Base-by-base conservation (phyloP, 2,888 invertebrate genomes). In the Papilio protenor region DNA sequence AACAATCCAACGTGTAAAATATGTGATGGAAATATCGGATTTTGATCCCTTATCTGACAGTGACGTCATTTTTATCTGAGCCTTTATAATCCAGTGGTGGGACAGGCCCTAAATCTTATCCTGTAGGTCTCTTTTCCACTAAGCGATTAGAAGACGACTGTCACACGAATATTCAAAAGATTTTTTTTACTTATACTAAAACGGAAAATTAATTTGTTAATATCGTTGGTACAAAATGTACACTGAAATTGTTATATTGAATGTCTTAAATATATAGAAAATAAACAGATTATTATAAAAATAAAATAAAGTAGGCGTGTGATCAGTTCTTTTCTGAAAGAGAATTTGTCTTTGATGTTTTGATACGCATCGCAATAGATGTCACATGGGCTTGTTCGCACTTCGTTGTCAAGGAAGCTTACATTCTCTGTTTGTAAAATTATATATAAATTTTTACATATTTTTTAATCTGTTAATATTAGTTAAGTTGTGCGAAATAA, bases 301-400 rank as follows among this genome's bases (percentile, higher is more conserved):
- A 76, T 70, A 76, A 57, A 74, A 78, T 66, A 47, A 73, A 61
- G 80, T 77, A 73, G 79, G 73, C 78, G 69, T 74, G 59, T 73
- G 80, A 78, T 77, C 72, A 69, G 78, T 79, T 79, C 75, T 76
- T 66, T 77, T 75, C 73, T 59, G 52, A 70, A 76, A 75, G 70
- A 75, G 49, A 78, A 23, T 78, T 66, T 52, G 49, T 72, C 78
- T 78, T 78, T 78, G 78, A 69, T 75, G 80, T 78, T 73, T 61
- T 77, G 77, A 80, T 79, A 66, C 55, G 71, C 49, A 72, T 75
- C 61, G 79, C 75, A 64, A 72, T 66, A 75, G 64, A 72, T 72
- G 71, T 72, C 74, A 64, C 70, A 16, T 10, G n/a, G 40, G 23
- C 75, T 49, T 78, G 78, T 78, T 78, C 75, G 75, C 75, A 72